Base-by-base conservation (phyloP, 2,113 vertebrate genomes). In the Hippocampus mohnikei region DNA sequence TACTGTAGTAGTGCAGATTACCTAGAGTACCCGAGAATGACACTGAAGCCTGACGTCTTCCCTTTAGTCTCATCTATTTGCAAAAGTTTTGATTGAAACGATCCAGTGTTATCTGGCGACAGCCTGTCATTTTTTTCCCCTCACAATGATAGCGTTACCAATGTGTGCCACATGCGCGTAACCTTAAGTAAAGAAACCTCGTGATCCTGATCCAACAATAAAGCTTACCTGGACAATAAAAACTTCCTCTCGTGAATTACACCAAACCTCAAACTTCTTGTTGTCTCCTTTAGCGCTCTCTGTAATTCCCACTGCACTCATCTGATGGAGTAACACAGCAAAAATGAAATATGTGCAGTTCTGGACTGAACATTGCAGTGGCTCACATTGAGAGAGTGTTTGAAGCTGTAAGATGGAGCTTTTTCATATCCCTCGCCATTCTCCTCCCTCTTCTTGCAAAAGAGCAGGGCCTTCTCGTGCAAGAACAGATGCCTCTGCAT, bases 181-280 rank as follows among this genome's bases (percentile, higher is more conserved):
- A 44, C 42, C 13, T 10, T 13, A 44, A 44, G 12, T 44, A 3
- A 44, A 44, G 42, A 12, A 3, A 44, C 12, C 33, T 37, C 5
- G 13, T 12, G 42, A 44, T 44, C 42, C 15, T 48, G 5, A 13
- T 16, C 13, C 3, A 50, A 18, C 46, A 16, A 50, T 50, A 20
- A 50, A 52, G 0, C 55, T 81, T 81, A 98, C 97, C 96, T 99
- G 97, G 13, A 96, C 90, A 29, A 98, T 98, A 75, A 98, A 98
- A 66, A 98, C 97, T 79, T 99, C 97, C 72, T 99, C 97, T 71
- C 97, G 88, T 0, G 96, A 95, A 73, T 98, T 99, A 83, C 95
- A 98, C 96, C 96, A 98, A 78, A 99, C 95, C 91, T 99, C 97
- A 88, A 99, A 98, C 88, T 99, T 99, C 89, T 94, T 98, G 78